Percentiles rank a stretch among this genome's conserved stretches.
Conservation (phyloP, 1,140 invertebrate genomes). For the Patella vulgata region DNA sequence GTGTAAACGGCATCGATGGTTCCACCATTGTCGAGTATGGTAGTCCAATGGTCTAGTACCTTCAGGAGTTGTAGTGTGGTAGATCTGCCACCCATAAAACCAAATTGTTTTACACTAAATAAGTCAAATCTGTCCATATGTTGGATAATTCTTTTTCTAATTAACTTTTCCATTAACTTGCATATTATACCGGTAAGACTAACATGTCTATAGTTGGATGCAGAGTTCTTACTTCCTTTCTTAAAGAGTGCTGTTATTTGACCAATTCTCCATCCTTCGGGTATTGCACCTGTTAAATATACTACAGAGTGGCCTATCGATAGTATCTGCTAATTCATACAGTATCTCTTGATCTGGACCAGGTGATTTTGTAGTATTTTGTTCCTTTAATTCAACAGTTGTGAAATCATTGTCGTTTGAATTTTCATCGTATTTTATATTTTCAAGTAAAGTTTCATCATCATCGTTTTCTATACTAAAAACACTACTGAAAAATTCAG, state of each 20-base stretch:
- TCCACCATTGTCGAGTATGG: constrained; percentile 5
- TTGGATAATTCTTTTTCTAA: constrained; percentile 26
- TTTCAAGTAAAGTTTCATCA: background rate
- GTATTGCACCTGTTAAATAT: constrained; percentile 1
- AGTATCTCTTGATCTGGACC: constrained; percentile 17
- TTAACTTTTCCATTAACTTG: constrained; percentile 40
- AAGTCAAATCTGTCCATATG: constrained; percentile 23
- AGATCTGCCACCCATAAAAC: constrained; percentile 21
- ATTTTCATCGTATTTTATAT: background rate
- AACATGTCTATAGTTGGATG: constrained; percentile 19
- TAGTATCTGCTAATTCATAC: constrained; percentile 11
- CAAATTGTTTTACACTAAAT: constrained; percentile 25
- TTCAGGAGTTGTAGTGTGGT: constrained; percentile 31
- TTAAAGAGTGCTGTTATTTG: constrained; percentile 16
- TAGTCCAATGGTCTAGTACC: constrained; percentile 8
- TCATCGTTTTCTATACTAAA: constrained; percentile 1
- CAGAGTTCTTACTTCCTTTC: constrained; percentile 17
- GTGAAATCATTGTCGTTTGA: constrained; percentile 2
- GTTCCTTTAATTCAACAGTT: constrained; percentile 2
- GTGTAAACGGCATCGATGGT: background rate
- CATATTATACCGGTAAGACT: constrained; percentile 29
- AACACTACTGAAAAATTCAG: constrained; percentile 2
- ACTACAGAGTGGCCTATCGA: constrained; percentile 14
- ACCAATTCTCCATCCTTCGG: constrained; percentile 16
- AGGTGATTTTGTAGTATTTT: constrained; percentile 18